Conservation (phyloP, 2,888 invertebrate genomes). For the Teleogryllus oceanicus region DNA sequence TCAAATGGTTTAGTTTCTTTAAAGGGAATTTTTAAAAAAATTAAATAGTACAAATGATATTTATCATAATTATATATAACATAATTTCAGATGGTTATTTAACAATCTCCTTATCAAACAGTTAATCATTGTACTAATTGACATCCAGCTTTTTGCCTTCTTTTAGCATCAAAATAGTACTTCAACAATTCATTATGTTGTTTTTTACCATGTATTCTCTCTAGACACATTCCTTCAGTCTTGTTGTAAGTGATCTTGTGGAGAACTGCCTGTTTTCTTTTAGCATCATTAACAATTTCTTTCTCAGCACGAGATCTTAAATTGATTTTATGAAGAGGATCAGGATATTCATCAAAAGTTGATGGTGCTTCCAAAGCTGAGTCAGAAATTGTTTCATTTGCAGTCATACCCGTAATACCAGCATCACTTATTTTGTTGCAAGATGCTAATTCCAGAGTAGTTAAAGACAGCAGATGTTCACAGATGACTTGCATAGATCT, state of each 20-base stretch:
- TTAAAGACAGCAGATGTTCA: slow-evolving; percentile 57
- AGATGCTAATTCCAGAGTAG: slow-evolving; percentile 60
- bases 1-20: no score
- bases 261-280: slow-evolving; percentile 58
- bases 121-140: no score
- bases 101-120: no score
- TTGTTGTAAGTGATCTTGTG: slow-evolving; percentile 41
- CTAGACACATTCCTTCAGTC: slow-evolving; percentile 54
- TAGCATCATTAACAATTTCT: slow-evolving; percentile 64
- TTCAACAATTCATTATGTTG: no score
- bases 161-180: no score
- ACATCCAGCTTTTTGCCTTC: no score
- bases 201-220: slow-evolving; percentile 45
- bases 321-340: slow-evolving; percentile 49
- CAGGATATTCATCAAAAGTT: neutral
- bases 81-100: no score
- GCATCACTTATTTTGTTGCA: slow-evolving; percentile 68
- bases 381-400: neutral
- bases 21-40: no score
- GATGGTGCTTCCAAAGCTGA: neutral
- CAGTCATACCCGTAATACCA: slow-evolving; percentile 63
- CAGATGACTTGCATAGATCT: slow-evolving; percentile 57
- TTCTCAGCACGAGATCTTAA: slow-evolving; percentile 65
- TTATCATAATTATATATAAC: no score
- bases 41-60: no score